Base-by-base conservation (phyloP, 2,797 vertebrate species). In the Halcyon smyrnensis region DNA sequence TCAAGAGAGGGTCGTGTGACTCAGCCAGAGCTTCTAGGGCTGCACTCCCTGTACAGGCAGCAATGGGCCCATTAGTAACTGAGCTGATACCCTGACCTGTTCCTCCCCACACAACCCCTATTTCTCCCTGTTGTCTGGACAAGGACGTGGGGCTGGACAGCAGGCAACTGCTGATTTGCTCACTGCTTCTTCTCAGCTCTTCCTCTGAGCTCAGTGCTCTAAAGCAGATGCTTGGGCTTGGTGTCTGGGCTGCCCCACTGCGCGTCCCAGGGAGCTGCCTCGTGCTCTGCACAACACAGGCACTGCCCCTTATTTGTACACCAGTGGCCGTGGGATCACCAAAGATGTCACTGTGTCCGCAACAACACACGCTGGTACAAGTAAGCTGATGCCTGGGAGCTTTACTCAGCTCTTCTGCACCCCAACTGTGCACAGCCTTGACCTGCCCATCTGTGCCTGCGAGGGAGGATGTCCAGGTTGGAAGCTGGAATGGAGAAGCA, bases 241-340 rank as follows among this genome's bases (percentile, higher is more conserved):
- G 9, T 64, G 63, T 45, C 46, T 83, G 30, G 71, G 68, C 59
- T 48, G 6, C n/a, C 10, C 28, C 24, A 6, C 34, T 54, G 6
- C 4, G 3, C 14, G 32, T 12, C 9, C 27, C n/a, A 51, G 12
- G 50, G 27, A 51, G 25, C 50, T 50, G 48, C 48, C 48, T 64
- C 3, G 0, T 17, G 27, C 25, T 59, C 32, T 45, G 62, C 28
- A 63, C 46, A 81, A 32, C 46, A 43, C 25, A 30, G 36, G 36
- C 37, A 28, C 43, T 71, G 65, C 62, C 80, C 6, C 2, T 12
- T 57, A 8, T 41, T 45, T 41, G 56, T 54, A 45, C 23, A 43
- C 7, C 0, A 43, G 11, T 0, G 4, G 23, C 28, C 36, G 11
- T 0, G 15, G 25, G 46, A 23, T 36, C 74, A 30, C 46, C 45